These are phyloP conservation scores for Spilosoma lubricipeda DNA, from an alignment of 2,888 invertebrate species.

Conservation along the genomic window DNA sequence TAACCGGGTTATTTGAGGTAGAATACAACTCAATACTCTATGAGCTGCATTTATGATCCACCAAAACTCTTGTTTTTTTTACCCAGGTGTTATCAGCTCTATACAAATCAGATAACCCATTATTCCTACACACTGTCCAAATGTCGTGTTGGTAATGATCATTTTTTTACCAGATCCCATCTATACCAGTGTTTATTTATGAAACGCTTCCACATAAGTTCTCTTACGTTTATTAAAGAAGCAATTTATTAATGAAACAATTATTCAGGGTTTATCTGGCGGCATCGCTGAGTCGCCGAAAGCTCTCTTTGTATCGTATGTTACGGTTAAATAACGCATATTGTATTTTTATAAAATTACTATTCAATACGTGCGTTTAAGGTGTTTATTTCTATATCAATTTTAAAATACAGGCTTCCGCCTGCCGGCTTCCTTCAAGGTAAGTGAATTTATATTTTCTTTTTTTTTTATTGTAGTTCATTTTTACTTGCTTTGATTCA, in stretches of 20 bases:
- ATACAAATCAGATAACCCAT: conserved; percentile 43
- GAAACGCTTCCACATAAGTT: conserved; percentile 64
- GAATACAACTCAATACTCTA: too few species aligned
- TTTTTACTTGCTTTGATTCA: too few species aligned
- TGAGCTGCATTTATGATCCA: neutral
- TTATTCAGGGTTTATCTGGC: conserved; percentile 76
- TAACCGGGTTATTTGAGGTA: too few species aligned
- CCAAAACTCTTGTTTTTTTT: neutral
- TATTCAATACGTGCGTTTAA: neutral
- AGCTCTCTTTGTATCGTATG: conserved; percentile 37
- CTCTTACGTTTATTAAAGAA: conserved; percentile 74
- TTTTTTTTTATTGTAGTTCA: too few species aligned
- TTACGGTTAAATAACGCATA: conserved; percentile 1
- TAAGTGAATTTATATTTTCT: too few species aligned
- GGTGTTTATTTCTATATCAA: neutral
- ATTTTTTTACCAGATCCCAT: conserved; percentile 72
- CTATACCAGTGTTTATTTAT: conserved; percentile 72
- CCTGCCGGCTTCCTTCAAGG: too few species aligned
- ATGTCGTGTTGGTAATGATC: conserved; percentile 71
- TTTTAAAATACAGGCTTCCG: neutral
- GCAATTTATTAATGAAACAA: conserved; percentile 83
- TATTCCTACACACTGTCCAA: conserved; percentile 62
- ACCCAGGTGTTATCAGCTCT: conserved; percentile 52
- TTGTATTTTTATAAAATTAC: conserved; percentile 9
- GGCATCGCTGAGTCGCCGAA: conserved; percentile 62